Evolutionary conservation across 2,797 vertebrate genomes (phyloP).

Genomic region (Oreonectes daqikongensis): DNA sequence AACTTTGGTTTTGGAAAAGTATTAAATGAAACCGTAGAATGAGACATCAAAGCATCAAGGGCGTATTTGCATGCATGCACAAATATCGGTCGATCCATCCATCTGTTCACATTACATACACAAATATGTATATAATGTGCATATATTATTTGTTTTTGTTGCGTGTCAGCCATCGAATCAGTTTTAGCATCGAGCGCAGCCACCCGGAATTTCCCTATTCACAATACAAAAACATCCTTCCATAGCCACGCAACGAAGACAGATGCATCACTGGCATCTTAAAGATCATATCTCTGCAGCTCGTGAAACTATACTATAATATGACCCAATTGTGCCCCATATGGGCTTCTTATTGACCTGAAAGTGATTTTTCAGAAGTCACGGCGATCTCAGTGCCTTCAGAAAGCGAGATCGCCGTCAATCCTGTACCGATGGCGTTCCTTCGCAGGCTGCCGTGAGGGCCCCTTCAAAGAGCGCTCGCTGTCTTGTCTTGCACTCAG

Average conservation of each 20-base stretch:
- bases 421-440: conserved; percentile 1
- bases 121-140: background rate
- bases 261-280: conserved; percentile 24
- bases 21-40: background rate
- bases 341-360: background rate
- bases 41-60: background rate
- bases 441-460: conserved; percentile 4
- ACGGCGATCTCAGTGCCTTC: background rate
- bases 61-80: background rate
- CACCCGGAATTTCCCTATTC: conserved; percentile 62
- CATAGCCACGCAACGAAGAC: conserved; percentile 31
- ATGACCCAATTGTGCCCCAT: conserved; percentile 12
- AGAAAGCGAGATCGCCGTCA: conserved; percentile 15
- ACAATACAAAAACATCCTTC: conserved; percentile 51
- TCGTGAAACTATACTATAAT: background rate
- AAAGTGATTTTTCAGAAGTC: conserved; percentile 10
- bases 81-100: no score
- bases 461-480: conserved; percentile 37
- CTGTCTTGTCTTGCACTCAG: conserved; percentile 52
- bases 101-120: background rate
- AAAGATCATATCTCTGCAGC: conserved; percentile 26
- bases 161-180: conserved; percentile 5
- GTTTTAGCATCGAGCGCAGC: conserved; percentile 46
- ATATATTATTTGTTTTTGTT: conserved; percentile 16
- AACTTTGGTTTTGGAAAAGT: background rate